phyloP scores from a whole-genome alignment of 2,113 vertebrate genomes.

The Ia io region DNA sequence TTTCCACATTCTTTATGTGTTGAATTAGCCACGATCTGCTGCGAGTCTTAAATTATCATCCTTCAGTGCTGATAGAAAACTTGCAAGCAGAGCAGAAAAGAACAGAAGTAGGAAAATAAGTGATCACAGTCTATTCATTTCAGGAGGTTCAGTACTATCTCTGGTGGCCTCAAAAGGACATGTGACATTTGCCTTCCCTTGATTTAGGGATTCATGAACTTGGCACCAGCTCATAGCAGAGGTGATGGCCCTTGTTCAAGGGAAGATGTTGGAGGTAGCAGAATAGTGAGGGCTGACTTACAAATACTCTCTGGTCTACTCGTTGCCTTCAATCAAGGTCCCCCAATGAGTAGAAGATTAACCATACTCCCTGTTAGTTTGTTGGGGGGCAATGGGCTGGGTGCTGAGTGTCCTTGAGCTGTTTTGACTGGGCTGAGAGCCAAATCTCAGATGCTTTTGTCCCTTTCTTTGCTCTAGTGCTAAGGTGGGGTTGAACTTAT shows the following conservation, averaged over 20 bases:
- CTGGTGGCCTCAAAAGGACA: neutral
- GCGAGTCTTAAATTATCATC: neutral
- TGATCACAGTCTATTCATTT: neutral
- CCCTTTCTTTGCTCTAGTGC: neutral
- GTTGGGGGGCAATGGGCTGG: neutral
- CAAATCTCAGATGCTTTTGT: neutral
- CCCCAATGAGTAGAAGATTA: conserved; percentile 11
- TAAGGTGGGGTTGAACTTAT: neutral
- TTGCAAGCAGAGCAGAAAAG: neutral
- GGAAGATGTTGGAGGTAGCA: neutral
- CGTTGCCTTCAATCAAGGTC: neutral
- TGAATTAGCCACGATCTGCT: neutral
- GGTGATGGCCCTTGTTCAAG: neutral
- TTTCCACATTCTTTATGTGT: neutral
- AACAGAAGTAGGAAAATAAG: neutral
- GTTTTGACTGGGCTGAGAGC: neutral
- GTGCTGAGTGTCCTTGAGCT: neutral
- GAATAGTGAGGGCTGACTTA: neutral
- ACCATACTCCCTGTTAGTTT: neutral
- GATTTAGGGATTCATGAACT: neutral
- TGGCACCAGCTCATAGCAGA: neutral
- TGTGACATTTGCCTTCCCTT: neutral
- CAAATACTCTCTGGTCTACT: neutral
- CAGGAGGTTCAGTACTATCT: neutral
- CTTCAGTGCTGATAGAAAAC: neutral